Evolutionary conservation across 2,888 invertebrate species (phyloP).

Genomic region (Deilephila elpenor): DNA sequence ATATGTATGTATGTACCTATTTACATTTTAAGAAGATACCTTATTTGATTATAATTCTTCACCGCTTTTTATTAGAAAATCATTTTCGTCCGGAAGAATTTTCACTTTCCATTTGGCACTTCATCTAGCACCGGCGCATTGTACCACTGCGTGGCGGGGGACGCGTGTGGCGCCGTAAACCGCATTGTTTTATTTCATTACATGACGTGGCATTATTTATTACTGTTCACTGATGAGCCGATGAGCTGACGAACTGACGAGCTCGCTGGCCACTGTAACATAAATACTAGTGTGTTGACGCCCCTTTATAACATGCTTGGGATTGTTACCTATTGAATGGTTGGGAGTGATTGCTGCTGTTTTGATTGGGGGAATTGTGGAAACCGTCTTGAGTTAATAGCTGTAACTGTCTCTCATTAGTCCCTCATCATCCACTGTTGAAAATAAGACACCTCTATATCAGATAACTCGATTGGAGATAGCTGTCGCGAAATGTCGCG

Average conservation of each 20-base stretch:
- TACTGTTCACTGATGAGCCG: constrained; percentile 47
- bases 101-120: neutral
- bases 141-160: constrained; percentile 25
- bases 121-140: neutral
- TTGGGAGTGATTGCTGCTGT: too few relatives aligned
- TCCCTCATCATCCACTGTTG: too few relatives aligned
- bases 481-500: too few relatives aligned
- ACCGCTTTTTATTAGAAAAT: neutral
- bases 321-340: too few relatives aligned
- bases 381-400: too few relatives aligned
- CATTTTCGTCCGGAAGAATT: neutral
- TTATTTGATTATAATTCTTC: too few relatives aligned
- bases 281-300: constrained; percentile 12
- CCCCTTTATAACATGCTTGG: neutral
- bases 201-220: constrained; percentile 50
- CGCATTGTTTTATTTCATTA: constrained; percentile 43
- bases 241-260: constrained; percentile 33
- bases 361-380: too few relatives aligned
- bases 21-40: too few relatives aligned
- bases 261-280: neutral
- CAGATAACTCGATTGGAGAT: too few relatives aligned
- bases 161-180: constrained; percentile 34
- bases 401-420: too few relatives aligned
- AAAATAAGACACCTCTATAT: too few relatives aligned
- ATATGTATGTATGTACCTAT: too few relatives aligned